These are phyloP conservation scores for Psilopsiagon aurifrons DNA, from an alignment of 2,113 vertebrate genomes.

Conservation along the genomic window DNA sequence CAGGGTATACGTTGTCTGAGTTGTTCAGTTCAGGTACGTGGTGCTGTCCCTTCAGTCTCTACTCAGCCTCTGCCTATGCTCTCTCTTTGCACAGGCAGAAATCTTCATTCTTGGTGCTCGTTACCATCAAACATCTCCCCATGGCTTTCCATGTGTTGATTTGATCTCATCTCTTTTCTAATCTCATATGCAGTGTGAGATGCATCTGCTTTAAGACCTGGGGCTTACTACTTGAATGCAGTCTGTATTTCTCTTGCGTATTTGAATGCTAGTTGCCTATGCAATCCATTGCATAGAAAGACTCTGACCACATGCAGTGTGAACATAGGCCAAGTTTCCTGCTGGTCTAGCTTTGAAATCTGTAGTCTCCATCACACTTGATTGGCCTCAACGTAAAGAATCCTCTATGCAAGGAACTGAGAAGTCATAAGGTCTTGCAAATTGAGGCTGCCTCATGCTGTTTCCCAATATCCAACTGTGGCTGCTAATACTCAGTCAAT, in stretches of 20 bases:
- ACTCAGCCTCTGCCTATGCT: neutral
- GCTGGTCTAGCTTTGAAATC: neutral
- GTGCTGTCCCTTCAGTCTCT: neutral
- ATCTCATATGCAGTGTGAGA: neutral
- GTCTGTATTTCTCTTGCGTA: neutral
- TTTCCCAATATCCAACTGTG: neutral
- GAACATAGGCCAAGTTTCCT: fast-evolving
- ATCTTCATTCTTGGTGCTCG: neutral
- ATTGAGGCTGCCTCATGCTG: fast-evolving
- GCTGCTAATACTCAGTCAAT: neutral
- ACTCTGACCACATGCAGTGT: neutral
- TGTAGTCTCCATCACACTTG: neutral
- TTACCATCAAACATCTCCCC: neutral
- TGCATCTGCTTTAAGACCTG: neutral
- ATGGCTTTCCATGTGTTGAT: neutral
- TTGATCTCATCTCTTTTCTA: neutral
- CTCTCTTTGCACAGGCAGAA: neutral
- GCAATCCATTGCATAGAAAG: neutral
- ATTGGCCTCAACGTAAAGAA: neutral
- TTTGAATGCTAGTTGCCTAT: neutral
- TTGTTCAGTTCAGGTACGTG: neutral
- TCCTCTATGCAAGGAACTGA: neutral
- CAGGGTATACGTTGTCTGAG: neutral
- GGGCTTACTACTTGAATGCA: neutral
- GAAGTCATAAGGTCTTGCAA: neutral